Base-by-base conservation (phyloP, 2,888 invertebrate genomes). In the Coremacera marginata region DNA sequence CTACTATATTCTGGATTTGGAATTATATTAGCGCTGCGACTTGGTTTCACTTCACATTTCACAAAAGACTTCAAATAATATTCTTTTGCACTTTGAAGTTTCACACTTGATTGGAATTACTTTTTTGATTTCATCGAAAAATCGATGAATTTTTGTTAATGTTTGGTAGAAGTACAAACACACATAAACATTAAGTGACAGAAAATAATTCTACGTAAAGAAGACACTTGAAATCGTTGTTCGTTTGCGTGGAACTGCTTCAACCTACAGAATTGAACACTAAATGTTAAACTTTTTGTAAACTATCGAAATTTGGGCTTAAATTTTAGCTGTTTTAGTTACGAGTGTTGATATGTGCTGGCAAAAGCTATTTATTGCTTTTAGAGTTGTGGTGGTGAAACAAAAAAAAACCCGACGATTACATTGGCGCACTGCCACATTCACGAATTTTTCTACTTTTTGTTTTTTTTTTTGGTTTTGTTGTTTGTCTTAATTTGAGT, bases 171-270 rank as follows among this genome's bases (percentile, higher is more conserved):
- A 71, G n/a, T 9, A 72, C 72, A 27, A 62, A 60, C 62, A 51
- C 57, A 37, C 71, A 60, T 3, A 67, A 9, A 37, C n/a, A 67
- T 9, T 44, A 67, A 67, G 19, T 44, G n/a, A 60, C 19, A 60
- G 19, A 31, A 11, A 37, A 11, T 60, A 57, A 72, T n/a, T 57
- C 14, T 37, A 55, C 14, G n/a, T 52, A 5, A 51, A 75, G 76
- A 80, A 80, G 80, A 78, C 80, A 80, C 80, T 80, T 78, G 77
- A 75, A 78, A 80, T 80, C 80, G 80, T 80, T 80, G 80, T 55
- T 77, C 62, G 73, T 63, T 62, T 62, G 5, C 55, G 70, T n/a
- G n/a, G n/a, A 37, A 27, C 74, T 72, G 25, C 72, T 49, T 49
- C 62, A 72, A 72, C 72, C 49, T 60, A 62, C 55, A 65, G 51